Base-by-base conservation (phyloP, 2,113 vertebrate species). In the Lethenteron camtschaticum region DNA sequence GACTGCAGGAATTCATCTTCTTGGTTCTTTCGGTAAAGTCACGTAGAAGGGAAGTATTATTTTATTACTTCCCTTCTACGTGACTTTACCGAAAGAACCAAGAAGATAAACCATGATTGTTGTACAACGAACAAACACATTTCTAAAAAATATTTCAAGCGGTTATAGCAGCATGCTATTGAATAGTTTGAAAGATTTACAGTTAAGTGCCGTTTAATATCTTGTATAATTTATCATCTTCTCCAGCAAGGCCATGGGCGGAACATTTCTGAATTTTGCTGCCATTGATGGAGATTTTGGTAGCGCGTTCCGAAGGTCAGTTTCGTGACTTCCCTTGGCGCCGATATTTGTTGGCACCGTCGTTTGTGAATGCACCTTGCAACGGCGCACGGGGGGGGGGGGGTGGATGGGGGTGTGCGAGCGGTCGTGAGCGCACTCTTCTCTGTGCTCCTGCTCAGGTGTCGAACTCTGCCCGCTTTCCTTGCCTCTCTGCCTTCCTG, bases 251-350 rank as follows among this genome's bases (percentile, higher is more conserved):
- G n/a, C 24, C 24, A n/a, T 16, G 24, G 63, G n/a, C 9, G 63
- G 63, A 66, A 66, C 63, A n/a, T 66, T 66, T 66, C 24, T 66
- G n/a, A 66, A 66, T 24, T 66, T 66, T 11, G 63, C 63, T 24
- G 63, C 63, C n/a, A n/a, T 66, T n/a, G 63, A 66, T 66, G 63
- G 63, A 66, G 63, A 66, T 16, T 66, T 66, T 66, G 63, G 63
- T n/a, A 66, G n/a, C 9, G 11, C 63, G n/a, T 66, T 66, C 24
- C 63, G 63, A n/a, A 66, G 63, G 63, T 66, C 24, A n/a, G 63
- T 66, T 24, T 8, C 63, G 63, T 66, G n/a, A 16, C 63, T 66
- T 16, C 63, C 24, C 63, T 66, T 9, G 24, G n/a, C 63, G n/a
- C 8, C 24, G 10, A n/a, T 66, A 10, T 66, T 66, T 24, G 63